Evolutionary conservation across 2,797 vertebrate genomes (phyloP), one percentile per base, ranked within the genome.

Genomic region (Pyrocephalus nanus): DNA sequence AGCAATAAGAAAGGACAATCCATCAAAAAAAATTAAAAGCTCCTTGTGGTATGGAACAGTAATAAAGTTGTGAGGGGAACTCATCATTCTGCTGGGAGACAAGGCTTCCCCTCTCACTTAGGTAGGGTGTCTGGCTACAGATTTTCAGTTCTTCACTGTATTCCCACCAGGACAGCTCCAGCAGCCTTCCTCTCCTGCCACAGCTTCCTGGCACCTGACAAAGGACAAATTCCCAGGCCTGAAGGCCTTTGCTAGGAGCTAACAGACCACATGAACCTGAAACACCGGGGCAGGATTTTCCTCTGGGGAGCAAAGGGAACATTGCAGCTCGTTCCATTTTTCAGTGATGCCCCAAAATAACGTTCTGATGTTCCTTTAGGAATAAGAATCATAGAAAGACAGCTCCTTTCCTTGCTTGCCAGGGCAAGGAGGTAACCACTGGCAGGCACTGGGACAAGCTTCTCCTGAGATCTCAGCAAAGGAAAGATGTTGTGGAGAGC

Each of bases 1-100:
- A 96, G 83, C 92, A 89, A 89, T 79, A 91, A 90, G 90, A 96
- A 15, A 90, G 50, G 58, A 93, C 83, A 88, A 96, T 96, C 78
- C 62, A 93, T 95, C 86, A 92, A 85, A 95, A 95, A 91, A 93
- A 96, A 92, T 64, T 36, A 91, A 92, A 96, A 90, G 94, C 88
- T 83, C 88, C 80, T 45, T 30, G 47, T 74, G 72, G 71, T 91
- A 87, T 26, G 53, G 55, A 93, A 53, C 38, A 69, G 88, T 22
- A 95, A 92, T 90, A 88, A 90, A 88, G 45, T 25, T 82, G 90
- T 66, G 66, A 85, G 54, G 48, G 71, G 83, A 94, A 76, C 74
- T 90, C 80, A 76, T 94, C 36, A 32, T 70, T 84, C n/a, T 3
- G 6, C 43, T 50, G 70, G 54, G 55, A 83, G 48, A 55, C 22